Evolutionary conservation across 92 coral and sea anemone species (phyloP).

Genomic region (Desmophyllum pertusum): DNA sequence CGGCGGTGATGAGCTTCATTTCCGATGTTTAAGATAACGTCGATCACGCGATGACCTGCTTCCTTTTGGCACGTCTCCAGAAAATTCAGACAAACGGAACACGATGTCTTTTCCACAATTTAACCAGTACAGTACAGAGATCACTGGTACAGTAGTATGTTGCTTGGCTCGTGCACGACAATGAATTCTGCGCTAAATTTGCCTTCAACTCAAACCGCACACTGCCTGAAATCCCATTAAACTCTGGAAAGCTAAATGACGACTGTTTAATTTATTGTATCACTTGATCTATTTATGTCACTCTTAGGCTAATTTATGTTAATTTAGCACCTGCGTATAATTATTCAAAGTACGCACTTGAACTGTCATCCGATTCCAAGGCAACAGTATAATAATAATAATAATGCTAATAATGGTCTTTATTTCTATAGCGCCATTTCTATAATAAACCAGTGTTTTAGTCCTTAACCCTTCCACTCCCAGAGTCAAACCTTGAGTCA

Average conservation of each 20-base stretch:
- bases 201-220: neutral
- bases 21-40: neutral
- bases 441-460: no score
- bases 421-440: no score
- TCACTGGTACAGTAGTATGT: no score
- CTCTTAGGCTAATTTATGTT: neutral
- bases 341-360: neutral
- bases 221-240: no score
- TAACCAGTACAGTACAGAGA: neutral
- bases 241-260: no score
- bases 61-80: neutral
- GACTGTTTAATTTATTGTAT: neutral
- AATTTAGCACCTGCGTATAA: neutral
- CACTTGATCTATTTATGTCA: neutral
- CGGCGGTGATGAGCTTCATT: neutral
- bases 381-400: neutral
- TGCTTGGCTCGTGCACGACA: neutral
- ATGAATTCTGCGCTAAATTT: neutral
- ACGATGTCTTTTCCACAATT: neutral
- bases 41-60: neutral
- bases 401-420: no score
- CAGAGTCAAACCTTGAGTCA: no score
- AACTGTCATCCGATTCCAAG: neutral
- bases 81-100: neutral
- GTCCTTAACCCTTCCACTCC: no score